Conservation (phyloP, 2,888 invertebrate genomes). For the Apodemia hepburni region DNA sequence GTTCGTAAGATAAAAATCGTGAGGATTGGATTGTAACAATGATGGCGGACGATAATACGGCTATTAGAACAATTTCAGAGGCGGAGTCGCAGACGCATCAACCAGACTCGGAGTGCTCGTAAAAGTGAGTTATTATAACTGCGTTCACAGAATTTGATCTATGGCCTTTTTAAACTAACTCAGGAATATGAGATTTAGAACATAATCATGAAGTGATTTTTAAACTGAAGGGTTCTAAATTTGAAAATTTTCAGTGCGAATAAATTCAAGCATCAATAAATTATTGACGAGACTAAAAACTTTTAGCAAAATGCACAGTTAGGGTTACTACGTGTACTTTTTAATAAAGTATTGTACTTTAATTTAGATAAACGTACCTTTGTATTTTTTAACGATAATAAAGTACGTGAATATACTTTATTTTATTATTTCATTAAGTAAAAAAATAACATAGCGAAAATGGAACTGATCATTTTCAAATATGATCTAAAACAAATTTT, state of each 20-base stretch:
- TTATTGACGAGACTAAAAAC: slow-evolving; percentile 10
- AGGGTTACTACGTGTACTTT: no score
- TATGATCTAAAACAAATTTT: no score
- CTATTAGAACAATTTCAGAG: slow-evolving; percentile 65
- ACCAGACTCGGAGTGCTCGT: slow-evolving; percentile 64
- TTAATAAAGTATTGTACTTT: no score
- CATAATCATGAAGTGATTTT: background rate
- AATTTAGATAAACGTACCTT: no score
- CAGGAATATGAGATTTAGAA: background rate
- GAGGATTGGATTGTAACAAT: slow-evolving; percentile 44
- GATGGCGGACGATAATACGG: slow-evolving; percentile 53
- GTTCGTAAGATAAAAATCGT: slow-evolving; percentile 23
- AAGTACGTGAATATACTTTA: no score
- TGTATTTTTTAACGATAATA: no score
- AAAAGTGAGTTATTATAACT: slow-evolving; percentile 74
- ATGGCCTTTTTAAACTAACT: slow-evolving; percentile 48
- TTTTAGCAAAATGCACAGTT: background rate
- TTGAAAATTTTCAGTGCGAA: background rate
- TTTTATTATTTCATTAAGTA: no score
- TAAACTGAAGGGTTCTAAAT: background rate
- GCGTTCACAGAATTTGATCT: slow-evolving; percentile 73
- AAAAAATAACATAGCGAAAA: no score
- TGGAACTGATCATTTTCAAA: no score
- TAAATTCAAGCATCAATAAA: no score
- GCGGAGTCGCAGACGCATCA: slow-evolving; percentile 64